A percentile compares a stretch with the other conserved stretches of the same genome.
Evolutionary conservation across 2,888 invertebrate species (phyloP).

Genomic region (Serripes groenlandicus): DNA sequence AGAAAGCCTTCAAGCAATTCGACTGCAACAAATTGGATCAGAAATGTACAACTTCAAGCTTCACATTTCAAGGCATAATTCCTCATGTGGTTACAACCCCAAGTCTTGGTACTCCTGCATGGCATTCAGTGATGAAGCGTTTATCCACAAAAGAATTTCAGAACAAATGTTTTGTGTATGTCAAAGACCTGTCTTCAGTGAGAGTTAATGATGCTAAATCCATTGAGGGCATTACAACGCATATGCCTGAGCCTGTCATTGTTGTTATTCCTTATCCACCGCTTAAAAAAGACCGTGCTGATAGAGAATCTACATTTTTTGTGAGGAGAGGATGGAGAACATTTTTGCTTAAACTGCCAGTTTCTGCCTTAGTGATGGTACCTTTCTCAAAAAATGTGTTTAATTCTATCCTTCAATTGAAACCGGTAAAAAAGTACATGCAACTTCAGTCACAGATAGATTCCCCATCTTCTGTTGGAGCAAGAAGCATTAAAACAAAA

Average conservation of each 20-base stretch:
- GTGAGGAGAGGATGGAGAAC: not conserved
- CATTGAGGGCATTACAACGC: not conserved
- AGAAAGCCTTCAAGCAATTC: constrained; percentile 3
- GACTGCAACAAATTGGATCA: not conserved
- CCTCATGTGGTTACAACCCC: not conserved
- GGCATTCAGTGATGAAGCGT: not conserved
- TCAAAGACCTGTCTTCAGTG: constrained; percentile 1
- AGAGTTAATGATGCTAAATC: not conserved
- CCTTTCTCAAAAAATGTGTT: not conserved
- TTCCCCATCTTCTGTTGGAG: not conserved
- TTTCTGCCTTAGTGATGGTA: not conserved
- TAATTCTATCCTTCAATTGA: not conserved
- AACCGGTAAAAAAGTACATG: not conserved
- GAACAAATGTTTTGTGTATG: constrained; percentile 7
- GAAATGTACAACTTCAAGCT: not conserved
- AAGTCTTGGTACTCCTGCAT: not conserved
- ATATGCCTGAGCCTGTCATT: not conserved
- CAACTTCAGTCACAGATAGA: not conserved
- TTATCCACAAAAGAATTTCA: not conserved
- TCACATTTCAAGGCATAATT: not conserved
- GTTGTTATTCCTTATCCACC: not conserved
- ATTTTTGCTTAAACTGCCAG: not conserved
- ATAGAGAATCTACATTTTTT: not conserved
- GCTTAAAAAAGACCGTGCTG: not conserved
- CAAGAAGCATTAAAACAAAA: not conserved